phyloP scores from a whole-genome alignment of 2,797 vertebrate species.

The Hephaestus fuliginosus region DNA sequence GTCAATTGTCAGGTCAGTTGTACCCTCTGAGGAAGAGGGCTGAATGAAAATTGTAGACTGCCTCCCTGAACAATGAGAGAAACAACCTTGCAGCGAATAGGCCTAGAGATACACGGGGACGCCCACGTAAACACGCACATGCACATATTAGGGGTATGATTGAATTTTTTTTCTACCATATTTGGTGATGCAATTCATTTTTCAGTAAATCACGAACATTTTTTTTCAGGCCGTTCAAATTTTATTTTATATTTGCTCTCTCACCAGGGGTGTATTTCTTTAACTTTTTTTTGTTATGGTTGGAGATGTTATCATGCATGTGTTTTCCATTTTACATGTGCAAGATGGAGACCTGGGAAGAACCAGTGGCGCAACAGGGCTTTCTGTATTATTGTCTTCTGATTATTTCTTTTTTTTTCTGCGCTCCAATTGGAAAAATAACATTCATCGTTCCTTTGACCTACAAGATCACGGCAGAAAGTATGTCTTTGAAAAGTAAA shows the following conservation, averaged over 20 bases:
- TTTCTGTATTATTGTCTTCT: constrained; percentile 78
- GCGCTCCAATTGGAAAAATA: constrained; percentile 77
- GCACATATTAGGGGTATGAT: constrained; percentile 9
- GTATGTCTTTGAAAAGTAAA: constrained; percentile 88
- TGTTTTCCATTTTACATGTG: constrained; percentile 74
- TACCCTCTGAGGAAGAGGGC: constrained; percentile 45
- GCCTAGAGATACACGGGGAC: neutral
- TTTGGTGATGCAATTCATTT: constrained; percentile 56
- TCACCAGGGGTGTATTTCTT: constrained; percentile 58
- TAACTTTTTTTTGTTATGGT: constrained; percentile 40
- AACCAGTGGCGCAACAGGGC: constrained; percentile 67
- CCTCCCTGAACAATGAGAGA: constrained; percentile 58
- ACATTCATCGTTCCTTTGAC: constrained; percentile 85
- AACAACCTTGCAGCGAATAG: constrained; percentile 46
- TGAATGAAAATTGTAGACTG: constrained; percentile 56
- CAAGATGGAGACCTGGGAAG: constrained; percentile 68
- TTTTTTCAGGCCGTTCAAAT: constrained; percentile 58
- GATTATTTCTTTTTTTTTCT: constrained; percentile 80
- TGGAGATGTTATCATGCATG: constrained; percentile 71
- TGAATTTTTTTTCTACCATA: constrained; percentile 30
- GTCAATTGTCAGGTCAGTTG: constrained; percentile 71
- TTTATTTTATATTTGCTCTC: constrained; percentile 56
- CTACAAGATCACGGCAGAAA: constrained; percentile 84
- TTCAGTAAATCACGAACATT: constrained; percentile 57
- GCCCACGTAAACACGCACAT: constrained; percentile 6